These are phyloP conservation scores for Rhingia rostrata DNA, from an alignment of 2,888 invertebrate genomes.

Conservation along the genomic window DNA sequence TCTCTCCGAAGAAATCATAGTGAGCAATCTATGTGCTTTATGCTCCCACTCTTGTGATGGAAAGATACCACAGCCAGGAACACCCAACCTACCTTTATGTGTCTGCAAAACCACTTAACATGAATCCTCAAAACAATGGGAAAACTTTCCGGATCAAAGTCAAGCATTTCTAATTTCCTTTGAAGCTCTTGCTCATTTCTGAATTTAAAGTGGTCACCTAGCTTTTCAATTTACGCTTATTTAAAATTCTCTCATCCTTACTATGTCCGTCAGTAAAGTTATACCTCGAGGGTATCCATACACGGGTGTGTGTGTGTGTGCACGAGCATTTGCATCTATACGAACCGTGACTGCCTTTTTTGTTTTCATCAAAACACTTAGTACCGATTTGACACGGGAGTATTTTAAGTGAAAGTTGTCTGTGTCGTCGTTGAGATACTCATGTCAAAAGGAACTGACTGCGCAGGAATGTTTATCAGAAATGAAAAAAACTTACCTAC, in stretches of 20 bases:
- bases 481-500: not conserved
- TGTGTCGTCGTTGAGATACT: conserved; percentile 29
- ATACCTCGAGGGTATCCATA: not conserved
- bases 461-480: conserved; percentile 49
- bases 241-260: conserved; percentile 18
- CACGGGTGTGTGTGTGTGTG: not conserved
- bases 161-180: conserved; percentile 45
- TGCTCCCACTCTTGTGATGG: not conserved
- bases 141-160: conserved; percentile 59
- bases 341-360: conserved; percentile 29
- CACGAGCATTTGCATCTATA: conserved; percentile 36
- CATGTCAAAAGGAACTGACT: conserved; percentile 28
- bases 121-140: conserved; percentile 39
- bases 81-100: not conserved
- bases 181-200: conserved; percentile 45
- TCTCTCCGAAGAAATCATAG: conserved; percentile 15
- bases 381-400: conserved; percentile 49
- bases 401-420: conserved; percentile 58
- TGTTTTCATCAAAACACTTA: conserved; percentile 41
- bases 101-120: conserved; percentile 51
- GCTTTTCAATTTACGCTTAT: conserved; percentile 47
- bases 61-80: not conserved
- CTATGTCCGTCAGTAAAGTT: not conserved
- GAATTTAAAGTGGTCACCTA: conserved; percentile 55
- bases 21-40: conserved; percentile 28